Percentiles rank a stretch among this genome's conserved stretches.
Evolutionary conservation across 2,113 vertebrate species (phyloP).

Genomic region (Callaeas wilsoni): DNA sequence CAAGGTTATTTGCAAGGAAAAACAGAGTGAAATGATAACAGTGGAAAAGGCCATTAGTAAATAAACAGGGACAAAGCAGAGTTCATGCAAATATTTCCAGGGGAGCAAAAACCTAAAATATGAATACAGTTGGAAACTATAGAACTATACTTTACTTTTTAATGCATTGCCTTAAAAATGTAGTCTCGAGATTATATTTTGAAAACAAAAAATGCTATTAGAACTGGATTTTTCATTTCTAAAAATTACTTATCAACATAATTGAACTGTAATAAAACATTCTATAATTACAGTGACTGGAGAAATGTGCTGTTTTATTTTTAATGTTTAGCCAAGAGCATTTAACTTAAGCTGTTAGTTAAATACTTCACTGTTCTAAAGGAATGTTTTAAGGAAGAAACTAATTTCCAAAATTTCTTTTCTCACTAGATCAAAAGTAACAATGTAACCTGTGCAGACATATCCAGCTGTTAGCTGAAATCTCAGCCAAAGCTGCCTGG

Average conservation of each 20-base stretch:
- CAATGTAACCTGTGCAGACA: neutral
- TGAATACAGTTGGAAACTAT: neutral
- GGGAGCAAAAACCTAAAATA: neutral
- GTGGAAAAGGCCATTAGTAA: neutral
- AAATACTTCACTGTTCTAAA: neutral
- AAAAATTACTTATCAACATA: neutral
- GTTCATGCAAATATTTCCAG: neutral
- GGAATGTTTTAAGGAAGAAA: neutral
- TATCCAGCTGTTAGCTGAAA: neutral
- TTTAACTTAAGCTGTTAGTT: neutral
- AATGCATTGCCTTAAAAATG: neutral
- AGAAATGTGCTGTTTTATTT: neutral
- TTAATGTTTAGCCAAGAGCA: neutral
- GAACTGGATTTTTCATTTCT: neutral
- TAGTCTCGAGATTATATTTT: neutral
- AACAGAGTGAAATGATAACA: neutral
- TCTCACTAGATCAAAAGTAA: neutral
- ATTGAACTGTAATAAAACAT: neutral
- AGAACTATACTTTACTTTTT: neutral
- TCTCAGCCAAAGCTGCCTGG: neutral
- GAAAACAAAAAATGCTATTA: neutral
- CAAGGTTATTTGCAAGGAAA: slow-evolving; percentile 18
- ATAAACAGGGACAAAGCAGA: neutral
- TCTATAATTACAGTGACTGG: neutral
- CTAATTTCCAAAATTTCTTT: neutral